Evolutionary conservation across 2,888 invertebrate species (phyloP).

Genomic region (Linyphia triangularis): DNA sequence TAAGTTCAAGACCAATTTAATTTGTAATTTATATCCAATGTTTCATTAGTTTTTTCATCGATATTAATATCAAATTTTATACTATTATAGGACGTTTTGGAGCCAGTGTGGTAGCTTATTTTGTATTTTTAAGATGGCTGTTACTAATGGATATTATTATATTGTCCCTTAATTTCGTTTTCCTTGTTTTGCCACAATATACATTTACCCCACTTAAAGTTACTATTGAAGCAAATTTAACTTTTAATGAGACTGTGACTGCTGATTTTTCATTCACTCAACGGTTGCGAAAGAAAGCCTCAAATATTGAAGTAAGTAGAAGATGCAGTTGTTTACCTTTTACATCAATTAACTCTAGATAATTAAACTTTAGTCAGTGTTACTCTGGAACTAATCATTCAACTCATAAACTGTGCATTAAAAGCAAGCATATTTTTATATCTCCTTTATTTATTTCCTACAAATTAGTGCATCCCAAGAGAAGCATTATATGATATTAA

Average conservation of each 20-base stretch:
- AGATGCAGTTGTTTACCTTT: background rate
- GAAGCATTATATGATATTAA: too few species aligned
- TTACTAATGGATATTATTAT: constrained; percentile 50
- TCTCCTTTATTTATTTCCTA: too few species aligned
- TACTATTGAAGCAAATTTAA: background rate
- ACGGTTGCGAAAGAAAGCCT: background rate
- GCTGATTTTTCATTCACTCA: background rate
- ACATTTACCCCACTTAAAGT: background rate
- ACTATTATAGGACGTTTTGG: constrained; percentile 49
- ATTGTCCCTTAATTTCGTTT: constrained; percentile 31
- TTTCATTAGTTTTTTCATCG: background rate
- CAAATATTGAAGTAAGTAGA: background rate
- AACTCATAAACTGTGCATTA: too few species aligned
- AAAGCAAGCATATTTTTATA: too few species aligned
- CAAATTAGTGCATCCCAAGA: too few species aligned
- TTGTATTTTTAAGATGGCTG: constrained; percentile 59
- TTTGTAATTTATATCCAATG: too few species aligned
- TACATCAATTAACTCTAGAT: too few species aligned
- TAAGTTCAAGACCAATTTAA: too few species aligned
- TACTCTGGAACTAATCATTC: too few species aligned
- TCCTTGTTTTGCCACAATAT: constrained; percentile 54
- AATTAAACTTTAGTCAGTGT: too few species aligned
- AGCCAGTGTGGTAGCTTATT: constrained; percentile 50
- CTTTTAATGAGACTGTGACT: background rate
- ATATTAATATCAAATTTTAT: background rate